Conservation (phyloP, 1,140 invertebrate species). For the Drosophila auraria region DNA sequence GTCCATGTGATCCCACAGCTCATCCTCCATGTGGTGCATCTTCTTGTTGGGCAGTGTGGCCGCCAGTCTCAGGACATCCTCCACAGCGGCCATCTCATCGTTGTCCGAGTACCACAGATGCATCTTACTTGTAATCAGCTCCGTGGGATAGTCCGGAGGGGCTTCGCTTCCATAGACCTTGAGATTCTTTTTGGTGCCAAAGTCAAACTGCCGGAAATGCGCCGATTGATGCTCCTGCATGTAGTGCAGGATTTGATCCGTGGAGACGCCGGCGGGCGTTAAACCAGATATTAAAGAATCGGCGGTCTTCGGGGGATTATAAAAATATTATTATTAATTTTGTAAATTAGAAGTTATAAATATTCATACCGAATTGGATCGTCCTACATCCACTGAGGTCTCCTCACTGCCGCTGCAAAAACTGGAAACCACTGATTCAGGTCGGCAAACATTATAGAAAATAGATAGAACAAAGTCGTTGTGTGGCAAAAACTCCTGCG, state of each 20-base stretch:
- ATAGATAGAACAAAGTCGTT: conserved; percentile 59
- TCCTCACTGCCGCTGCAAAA: conserved; percentile 26
- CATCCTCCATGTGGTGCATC: conserved; percentile 47
- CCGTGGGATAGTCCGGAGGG: conserved; percentile 87
- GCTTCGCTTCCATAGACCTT: conserved; percentile 75
- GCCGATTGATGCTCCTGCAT: conserved; percentile 86
- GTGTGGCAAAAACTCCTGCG: conserved; percentile 54
- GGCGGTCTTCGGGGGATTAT: conserved; percentile 82
- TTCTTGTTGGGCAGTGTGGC: conserved; percentile 35
- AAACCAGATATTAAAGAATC: conserved; percentile 87
- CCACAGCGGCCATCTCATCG: conserved; percentile 85
- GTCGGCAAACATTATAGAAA: conserved; percentile 84
- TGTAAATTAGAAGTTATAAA: too few species aligned
- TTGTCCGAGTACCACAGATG: conserved; percentile 89
- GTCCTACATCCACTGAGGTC: neutral
- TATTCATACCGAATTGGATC: conserved; percentile 28
- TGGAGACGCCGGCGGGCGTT: conserved; percentile 90
- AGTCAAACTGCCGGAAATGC: conserved; percentile 84
- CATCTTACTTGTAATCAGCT: conserved; percentile 79
- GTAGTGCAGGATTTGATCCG: conserved; percentile 90
- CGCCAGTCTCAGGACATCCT: conserved; percentile 28
- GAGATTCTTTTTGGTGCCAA: conserved; percentile 83
- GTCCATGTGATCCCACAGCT: conserved; percentile 63
- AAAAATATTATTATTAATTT: neutral
- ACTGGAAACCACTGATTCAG: conserved; percentile 71